phyloP scores from a whole-genome alignment of 2,113 vertebrate species.

The Sphaerodactylus townsendi region DNA sequence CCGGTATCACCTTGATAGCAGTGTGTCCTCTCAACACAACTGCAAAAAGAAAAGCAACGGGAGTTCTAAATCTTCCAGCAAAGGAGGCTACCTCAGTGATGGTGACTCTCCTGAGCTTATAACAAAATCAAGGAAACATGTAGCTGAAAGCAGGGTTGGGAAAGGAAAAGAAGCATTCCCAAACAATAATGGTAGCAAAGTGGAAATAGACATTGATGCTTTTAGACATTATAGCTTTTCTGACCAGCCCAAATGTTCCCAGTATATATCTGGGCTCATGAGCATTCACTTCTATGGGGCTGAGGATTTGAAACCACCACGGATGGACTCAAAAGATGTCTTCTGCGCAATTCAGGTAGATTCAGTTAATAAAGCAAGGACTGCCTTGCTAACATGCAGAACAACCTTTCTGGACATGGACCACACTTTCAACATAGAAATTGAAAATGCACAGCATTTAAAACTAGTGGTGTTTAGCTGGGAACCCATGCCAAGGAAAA shows the following conservation, averaged over 20 bases:
- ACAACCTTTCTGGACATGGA: slow-evolving; percentile 96
- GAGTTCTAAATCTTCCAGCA: slow-evolving; percentile 88
- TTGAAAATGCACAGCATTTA: slow-evolving; percentile 97
- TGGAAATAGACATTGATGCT: slow-evolving; percentile 91
- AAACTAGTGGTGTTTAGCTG: slow-evolving; percentile 97
- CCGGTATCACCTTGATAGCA: slow-evolving; percentile 95
- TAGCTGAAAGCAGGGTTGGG: slow-evolving; percentile 77
- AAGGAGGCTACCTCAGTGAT: slow-evolving; percentile 96
- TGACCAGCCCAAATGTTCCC: slow-evolving; percentile 93
- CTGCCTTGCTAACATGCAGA: slow-evolving; percentile 91
- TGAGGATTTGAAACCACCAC: slow-evolving; percentile 94
- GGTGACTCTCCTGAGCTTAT: slow-evolving; percentile 95
- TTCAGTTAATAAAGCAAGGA: slow-evolving; percentile 95
- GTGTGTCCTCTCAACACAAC: slow-evolving; percentile 87
- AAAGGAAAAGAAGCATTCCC: slow-evolving; percentile 76
- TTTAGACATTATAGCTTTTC: slow-evolving; percentile 95
- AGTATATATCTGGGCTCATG: slow-evolving; percentile 96
- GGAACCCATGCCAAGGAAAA: slow-evolving; percentile 90
- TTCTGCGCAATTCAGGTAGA: slow-evolving; percentile 99
- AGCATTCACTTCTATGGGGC: slow-evolving; percentile 96
- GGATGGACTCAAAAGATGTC: slow-evolving; percentile 92
- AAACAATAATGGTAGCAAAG: slow-evolving; percentile 71
- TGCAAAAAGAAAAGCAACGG: slow-evolving; percentile 85
- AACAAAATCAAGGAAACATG: slow-evolving; percentile 89
- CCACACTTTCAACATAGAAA: slow-evolving; percentile 97